Evolutionary conservation across 2,888 invertebrate genomes (phyloP), one percentile per base, ranked within the genome.

Genomic region (Acanthoscelides obtectus): DNA sequence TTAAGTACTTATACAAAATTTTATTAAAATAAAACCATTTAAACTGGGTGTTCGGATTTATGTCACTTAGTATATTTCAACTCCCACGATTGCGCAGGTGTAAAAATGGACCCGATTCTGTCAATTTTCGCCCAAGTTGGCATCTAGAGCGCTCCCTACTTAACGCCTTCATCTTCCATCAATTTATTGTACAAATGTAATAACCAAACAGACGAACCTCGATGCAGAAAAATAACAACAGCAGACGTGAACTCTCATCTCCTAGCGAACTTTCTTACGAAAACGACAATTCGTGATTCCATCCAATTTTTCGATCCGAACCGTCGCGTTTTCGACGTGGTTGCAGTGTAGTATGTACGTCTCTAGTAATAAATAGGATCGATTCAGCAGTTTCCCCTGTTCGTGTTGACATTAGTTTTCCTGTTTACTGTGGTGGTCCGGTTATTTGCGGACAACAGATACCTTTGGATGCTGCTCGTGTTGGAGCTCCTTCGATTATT

Each of bases 321-420:
- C 68, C 67, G 25, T 25, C 73, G 72, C 72, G 74, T 74, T n/a
- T n/a, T n/a, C 72, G 71, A 72, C 76, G 17, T 45, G 45, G 17
- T 45, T 45, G 45, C 45, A 45, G 45, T 12, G 45, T 17, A 25
- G 25, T 25, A 19, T 70, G 77, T 77, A 76, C 76, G 77, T 78
- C 75, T 70, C 75, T 74, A 74, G 75, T 76, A 77, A 78, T 78
- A 79, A 79, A 78, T 77, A 78, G 76, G 77, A 80, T 79, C 78
- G 79, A 80, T 80, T 77, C 45, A 45, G 45, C 45, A 45, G 45
- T 45, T 45, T 45, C 8, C 8, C 45, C 45, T n/a, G 45, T 45
- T 45, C 45, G 45, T 45, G 45, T 45, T 45, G 45, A 45, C 45
- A 45, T 45, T 45, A 45, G 5, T 45, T 45, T 45, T 45, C 45